Evolutionary conservation across 1,140 invertebrate genomes (phyloP).

Genomic region (Lamellibrachia luymesi): DNA sequence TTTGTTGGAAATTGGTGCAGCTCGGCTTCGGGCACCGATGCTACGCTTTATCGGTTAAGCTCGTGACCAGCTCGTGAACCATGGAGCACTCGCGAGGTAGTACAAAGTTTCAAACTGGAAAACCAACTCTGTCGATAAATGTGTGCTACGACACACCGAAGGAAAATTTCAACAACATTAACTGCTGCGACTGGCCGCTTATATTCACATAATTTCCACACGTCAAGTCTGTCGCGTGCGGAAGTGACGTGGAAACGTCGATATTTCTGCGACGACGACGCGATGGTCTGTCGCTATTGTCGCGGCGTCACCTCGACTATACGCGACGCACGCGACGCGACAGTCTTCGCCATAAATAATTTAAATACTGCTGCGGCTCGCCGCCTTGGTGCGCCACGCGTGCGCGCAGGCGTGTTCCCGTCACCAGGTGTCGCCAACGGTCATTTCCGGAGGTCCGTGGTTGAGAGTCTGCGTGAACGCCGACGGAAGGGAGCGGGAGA

Average conservation of each 20-base stretch:
- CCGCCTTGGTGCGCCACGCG: background rate
- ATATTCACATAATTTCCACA: background rate
- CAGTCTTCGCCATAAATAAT: background rate
- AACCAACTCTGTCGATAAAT: background rate
- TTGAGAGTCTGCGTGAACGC: slow-evolving; percentile 3
- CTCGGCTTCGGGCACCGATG: background rate
- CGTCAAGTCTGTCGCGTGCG: background rate
- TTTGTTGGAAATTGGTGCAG: background rate
- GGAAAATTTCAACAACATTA: background rate
- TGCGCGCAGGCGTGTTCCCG: background rate
- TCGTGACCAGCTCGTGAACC: background rate
- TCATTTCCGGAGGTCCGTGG: background rate
- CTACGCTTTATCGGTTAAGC: background rate
- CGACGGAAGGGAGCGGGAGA: background rate
- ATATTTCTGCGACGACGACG: background rate
- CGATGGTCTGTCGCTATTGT: background rate
- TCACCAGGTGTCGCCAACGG: slow-evolving; percentile 2
- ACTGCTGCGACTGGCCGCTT: background rate
- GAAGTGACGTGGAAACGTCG: background rate
- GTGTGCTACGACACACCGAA: background rate
- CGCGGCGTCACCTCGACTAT: background rate
- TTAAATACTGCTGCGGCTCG: background rate
- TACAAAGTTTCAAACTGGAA: background rate
- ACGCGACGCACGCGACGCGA: background rate
- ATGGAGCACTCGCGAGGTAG: background rate